Conservation (phyloP, 2,113 vertebrate species). For the Phyllostomus discolor region DNA sequence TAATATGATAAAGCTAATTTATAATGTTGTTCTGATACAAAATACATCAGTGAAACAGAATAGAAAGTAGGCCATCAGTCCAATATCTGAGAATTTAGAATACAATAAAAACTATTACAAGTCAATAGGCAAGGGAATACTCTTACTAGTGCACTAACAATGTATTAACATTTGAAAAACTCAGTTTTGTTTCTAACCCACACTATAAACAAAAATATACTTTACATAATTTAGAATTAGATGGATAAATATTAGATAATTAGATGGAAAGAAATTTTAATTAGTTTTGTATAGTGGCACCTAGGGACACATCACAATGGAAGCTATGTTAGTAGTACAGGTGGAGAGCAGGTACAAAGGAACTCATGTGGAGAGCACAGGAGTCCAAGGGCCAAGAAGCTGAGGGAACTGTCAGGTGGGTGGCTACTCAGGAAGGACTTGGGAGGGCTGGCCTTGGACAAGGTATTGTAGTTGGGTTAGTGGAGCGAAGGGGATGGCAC, state of each 20-base stretch:
- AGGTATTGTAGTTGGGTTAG: background rate
- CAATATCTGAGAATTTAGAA: background rate
- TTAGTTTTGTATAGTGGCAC: background rate
- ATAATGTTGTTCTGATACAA: background rate
- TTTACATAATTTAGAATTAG: conserved; percentile 23
- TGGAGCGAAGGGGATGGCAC: background rate
- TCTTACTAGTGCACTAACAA: background rate
- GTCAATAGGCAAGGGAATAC: background rate
- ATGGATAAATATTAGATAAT: background rate
- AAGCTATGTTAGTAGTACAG: background rate
- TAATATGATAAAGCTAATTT: background rate
- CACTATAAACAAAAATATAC: background rate
- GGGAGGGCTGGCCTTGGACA: background rate
- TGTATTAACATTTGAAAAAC: background rate
- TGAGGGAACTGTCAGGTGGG: background rate
- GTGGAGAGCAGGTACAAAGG: background rate
- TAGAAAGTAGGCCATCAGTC: background rate
- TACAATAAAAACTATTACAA: background rate
- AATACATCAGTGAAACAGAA: background rate
- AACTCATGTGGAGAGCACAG: background rate
- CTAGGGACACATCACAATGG: background rate
- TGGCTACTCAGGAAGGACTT: background rate
- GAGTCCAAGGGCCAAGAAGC: background rate
- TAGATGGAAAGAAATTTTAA: background rate
- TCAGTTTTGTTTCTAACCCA: background rate